Conservation (phyloP, 2,888 invertebrate genomes). For the Latrodectus elegans region DNA sequence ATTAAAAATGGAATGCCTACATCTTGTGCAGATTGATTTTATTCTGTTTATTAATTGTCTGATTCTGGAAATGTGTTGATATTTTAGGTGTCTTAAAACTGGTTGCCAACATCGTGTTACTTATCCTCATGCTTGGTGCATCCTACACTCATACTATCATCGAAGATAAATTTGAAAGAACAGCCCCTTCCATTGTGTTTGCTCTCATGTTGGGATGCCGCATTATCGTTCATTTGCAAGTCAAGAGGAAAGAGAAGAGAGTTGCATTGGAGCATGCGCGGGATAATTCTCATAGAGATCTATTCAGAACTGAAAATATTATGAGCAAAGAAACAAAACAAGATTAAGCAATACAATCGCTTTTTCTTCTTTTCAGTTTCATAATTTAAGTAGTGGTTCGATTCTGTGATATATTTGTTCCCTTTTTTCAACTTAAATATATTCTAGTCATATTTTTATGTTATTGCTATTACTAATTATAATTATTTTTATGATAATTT, state of each 20-base stretch:
- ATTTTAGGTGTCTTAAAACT: slow-evolving; percentile 87
- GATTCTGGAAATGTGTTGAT: not conserved
- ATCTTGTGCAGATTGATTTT: too few species aligned
- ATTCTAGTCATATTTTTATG: not conserved
- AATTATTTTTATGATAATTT: not conserved
- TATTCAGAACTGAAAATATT: slow-evolving; percentile 22
- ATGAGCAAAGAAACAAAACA: slow-evolving; percentile 54
- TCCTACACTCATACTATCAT: slow-evolving; percentile 95
- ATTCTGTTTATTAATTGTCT: too few species aligned
- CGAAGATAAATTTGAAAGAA: slow-evolving; percentile 88
- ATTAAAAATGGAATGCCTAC: too few species aligned
- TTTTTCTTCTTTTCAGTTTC: not conserved
- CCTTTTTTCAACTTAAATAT: not conserved
- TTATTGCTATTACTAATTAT: not conserved
- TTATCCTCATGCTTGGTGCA: slow-evolving; percentile 89
- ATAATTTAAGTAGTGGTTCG: not conserved
- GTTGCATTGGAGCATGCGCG: not conserved
- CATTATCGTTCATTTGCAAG: slow-evolving; percentile 86
- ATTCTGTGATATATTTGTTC: not conserved
- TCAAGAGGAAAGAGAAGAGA: slow-evolving; percentile 75
- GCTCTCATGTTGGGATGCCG: slow-evolving; percentile 93
- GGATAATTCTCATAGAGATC: slow-evolving; percentile 14
- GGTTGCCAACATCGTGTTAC: slow-evolving; percentile 87
- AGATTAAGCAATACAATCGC: slow-evolving; percentile 19
- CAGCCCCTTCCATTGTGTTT: slow-evolving; percentile 78